Base-by-base conservation (phyloP, 2,113 vertebrate genomes). In the Grus americana region DNA sequence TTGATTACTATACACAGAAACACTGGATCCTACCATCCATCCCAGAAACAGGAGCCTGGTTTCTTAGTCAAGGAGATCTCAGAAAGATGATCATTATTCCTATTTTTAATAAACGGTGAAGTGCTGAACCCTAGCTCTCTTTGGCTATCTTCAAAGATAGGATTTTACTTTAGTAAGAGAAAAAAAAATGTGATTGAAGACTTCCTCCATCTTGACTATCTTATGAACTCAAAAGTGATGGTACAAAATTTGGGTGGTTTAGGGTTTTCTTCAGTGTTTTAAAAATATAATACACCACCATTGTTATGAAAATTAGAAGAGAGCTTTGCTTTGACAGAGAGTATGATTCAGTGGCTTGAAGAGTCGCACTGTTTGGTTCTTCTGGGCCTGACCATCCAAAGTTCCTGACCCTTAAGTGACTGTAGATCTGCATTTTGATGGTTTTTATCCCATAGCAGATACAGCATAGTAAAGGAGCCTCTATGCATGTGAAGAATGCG, bases 1-100 rank as follows among this genome's bases (percentile, higher is more conserved):
- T 83, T 95, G 94, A 92, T 95, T 92, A 94, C 86, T 88, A 75
- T 34, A 68, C 47, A 57, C 38, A 58, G 58, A 54, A 82, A 73
- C 9, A 55, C 12, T 29, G 57, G 15, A 68, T 62, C 49, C 57
- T 84, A 58, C 36, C 1, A 9, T 63, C 62, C 62, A 70, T n/a
- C 29, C 19, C 42, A 76, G 57, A 72, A 91, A 54, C 1, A 4
- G 26, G 5, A 89, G 34, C 27, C 68, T 65, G n/a, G 24, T 70
- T 84, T 59, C 32, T 82, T 30, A 72, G 34, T 21, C 44, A 73
- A 80, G 38, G 15, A 79, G 29, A 36, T 30, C 14, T 88, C 44
- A 46, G 44, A 81, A 86, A 74, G 7, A 36, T 55, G 12, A 57
- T 24, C 4, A 5, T 21, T 9, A 27, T 17, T 58, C 7, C 12